These are phyloP conservation scores for Polyploca ridens DNA, from an alignment of 2,888 invertebrate species.

Conservation along the genomic window DNA sequence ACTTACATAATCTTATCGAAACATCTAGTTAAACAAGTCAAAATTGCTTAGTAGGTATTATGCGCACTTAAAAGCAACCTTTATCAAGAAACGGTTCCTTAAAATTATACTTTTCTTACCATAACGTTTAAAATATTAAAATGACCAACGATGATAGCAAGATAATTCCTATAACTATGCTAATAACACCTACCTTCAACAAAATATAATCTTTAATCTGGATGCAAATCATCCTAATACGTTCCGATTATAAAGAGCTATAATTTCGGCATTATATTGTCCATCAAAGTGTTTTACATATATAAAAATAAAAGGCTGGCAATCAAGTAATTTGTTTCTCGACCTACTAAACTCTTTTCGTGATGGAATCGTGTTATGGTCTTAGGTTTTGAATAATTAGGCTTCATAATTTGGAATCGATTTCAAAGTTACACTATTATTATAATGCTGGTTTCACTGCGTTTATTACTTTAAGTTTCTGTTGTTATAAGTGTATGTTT, in stretches of 20 bases:
- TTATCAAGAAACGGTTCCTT: constrained; percentile 61
- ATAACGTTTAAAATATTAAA: constrained; percentile 76
- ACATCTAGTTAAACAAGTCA: constrained; percentile 47
- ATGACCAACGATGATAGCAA: constrained; percentile 75
- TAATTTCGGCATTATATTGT: constrained; percentile 83
- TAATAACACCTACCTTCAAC: constrained; percentile 80
- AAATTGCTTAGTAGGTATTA: constrained; percentile 54
- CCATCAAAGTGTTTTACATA: constrained; percentile 83
- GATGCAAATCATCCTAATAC: constrained; percentile 83
- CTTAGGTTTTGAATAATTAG: constrained; percentile 61
- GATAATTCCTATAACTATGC: constrained; percentile 82
- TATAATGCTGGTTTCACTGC: constrained; percentile 22
- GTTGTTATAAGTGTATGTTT: constrained; percentile 8
- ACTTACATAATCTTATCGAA: constrained; percentile 35
- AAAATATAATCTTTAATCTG: constrained; percentile 84
- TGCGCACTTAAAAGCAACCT: constrained; percentile 52
- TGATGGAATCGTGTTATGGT: constrained; percentile 69
- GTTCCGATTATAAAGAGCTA: constrained; percentile 82
- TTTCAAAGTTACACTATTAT: constrained; percentile 48
- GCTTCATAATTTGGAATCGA: constrained; percentile 59
- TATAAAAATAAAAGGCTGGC: constrained; percentile 78
- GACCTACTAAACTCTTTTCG: constrained; percentile 78
- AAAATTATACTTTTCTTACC: constrained; percentile 68
- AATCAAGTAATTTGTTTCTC: constrained; percentile 82
- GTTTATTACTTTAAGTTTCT: constrained; percentile 14